A percentile compares a stretch with the other conserved stretches of the same genome.
Evolutionary conservation across 2,888 invertebrate genomes (phyloP).

Genomic region (Hoplodrina blanda): DNA sequence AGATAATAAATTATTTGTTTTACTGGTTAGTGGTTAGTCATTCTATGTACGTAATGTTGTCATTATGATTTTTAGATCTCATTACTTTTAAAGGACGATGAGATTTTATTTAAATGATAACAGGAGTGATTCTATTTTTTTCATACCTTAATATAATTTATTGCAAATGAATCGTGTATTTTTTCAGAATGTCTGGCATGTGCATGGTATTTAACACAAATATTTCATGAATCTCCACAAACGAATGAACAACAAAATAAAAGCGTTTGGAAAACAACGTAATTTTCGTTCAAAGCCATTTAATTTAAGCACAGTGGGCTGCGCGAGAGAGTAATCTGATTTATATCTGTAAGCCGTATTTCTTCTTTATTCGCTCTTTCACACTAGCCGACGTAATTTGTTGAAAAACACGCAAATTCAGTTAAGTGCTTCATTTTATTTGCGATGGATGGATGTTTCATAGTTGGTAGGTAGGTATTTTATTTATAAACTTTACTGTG

Average conservation of each 20-base stretch:
- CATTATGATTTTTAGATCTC: too few species aligned
- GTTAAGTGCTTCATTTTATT: slow-evolving; percentile 73
- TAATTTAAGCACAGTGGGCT: slow-evolving; percentile 78
- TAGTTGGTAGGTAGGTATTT: slow-evolving; percentile 21
- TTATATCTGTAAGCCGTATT: slow-evolving; percentile 80
- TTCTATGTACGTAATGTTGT: too few species aligned
- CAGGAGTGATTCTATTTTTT: neutral
- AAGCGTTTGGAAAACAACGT: slow-evolving; percentile 77
- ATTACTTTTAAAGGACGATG: too few species aligned
- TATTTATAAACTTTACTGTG: slow-evolving; percentile 47
- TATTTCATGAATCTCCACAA: slow-evolving; percentile 47
- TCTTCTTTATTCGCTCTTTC: slow-evolving; percentile 76
- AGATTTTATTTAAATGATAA: neutral
- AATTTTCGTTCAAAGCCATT: slow-evolving; percentile 82
- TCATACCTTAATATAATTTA: neutral
- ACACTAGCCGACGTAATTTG: slow-evolving; percentile 77
- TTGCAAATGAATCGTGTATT: slow-evolving; percentile 21
- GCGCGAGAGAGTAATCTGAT: slow-evolving; percentile 81
- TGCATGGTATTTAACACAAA: slow-evolving; percentile 32
- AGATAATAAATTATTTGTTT: slow-evolving; percentile 39
- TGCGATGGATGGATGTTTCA: slow-evolving; percentile 62
- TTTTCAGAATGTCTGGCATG: slow-evolving; percentile 22
- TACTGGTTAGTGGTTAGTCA: neutral
- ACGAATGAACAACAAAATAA: slow-evolving; percentile 68
- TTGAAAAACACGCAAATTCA: slow-evolving; percentile 76